Conservation (phyloP, 35 echinoderm and acorn worm genomes). For the Stichopus chloronotus region DNA sequence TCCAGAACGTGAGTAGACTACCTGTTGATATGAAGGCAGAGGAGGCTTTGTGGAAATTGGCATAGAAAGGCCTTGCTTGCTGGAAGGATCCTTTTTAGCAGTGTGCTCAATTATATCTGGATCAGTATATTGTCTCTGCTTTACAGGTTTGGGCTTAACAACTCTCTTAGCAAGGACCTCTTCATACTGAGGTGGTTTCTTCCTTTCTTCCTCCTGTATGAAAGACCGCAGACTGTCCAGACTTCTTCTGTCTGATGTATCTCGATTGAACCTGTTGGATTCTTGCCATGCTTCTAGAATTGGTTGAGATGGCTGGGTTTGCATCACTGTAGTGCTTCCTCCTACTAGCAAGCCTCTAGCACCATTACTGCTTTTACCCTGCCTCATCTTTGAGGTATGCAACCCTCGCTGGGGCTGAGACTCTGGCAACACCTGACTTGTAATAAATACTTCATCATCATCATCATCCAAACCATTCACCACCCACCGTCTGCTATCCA, state of each 20-base stretch:
- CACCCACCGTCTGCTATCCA: not conserved
- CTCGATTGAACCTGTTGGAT: not conserved
- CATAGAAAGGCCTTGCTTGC: not conserved
- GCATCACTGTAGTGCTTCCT: not conserved
- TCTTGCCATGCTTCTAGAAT: not conserved
- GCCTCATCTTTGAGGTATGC: not conserved
- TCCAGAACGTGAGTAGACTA: conserved; percentile 24
- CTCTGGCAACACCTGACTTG: conserved; percentile 22
- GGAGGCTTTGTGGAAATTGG: not conserved
- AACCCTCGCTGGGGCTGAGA: conserved; percentile 14
- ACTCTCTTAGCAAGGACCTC: conserved; percentile 12
- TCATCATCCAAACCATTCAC: not conserved
- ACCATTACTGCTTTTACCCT: not conserved
- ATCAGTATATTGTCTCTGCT: conserved; percentile 24
- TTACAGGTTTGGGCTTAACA: conserved; percentile 29
- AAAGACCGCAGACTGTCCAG: conserved; percentile 48
- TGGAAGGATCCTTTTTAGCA: not conserved
- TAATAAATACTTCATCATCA: conserved; percentile 46
- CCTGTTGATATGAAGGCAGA: conserved; percentile 35
- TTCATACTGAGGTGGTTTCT: conserved; percentile 32
- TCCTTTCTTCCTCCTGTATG: conserved; percentile 32
- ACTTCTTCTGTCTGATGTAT: not conserved
- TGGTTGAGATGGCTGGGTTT: not conserved
- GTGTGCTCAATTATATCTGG: conserved; percentile 39
- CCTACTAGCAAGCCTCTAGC: not conserved